These are phyloP conservation scores for Sclerodermus sp. DNA, from an alignment of 2,888 invertebrate species.

Conservation along the genomic window DNA sequence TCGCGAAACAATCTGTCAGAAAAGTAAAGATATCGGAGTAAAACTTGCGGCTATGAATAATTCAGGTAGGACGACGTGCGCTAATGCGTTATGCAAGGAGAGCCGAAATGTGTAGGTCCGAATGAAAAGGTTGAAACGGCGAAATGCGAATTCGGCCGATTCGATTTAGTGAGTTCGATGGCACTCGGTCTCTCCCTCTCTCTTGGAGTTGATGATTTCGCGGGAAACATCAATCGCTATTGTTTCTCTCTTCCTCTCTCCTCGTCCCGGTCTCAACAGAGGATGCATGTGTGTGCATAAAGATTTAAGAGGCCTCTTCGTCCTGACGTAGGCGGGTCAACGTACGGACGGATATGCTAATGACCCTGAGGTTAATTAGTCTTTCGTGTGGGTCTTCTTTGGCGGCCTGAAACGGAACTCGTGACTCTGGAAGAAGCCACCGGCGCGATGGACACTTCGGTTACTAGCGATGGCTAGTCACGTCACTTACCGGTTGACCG, in stretches of 20 bases:
- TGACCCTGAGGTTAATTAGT: conserved; percentile 39
- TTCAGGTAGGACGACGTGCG: conserved; percentile 8
- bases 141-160: too few species aligned
- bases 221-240: too few species aligned
- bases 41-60: conserved; percentile 19
- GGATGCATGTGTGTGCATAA: conserved; percentile 32
- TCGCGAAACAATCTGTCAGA: conserved; percentile 16
- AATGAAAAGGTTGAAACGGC: too few species aligned
- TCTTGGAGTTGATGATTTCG: too few species aligned
- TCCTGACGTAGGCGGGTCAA: conserved; percentile 18
- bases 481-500: conserved; percentile 6
- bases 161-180: too few species aligned
- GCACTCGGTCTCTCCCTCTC: too few species aligned
- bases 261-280: too few species aligned
- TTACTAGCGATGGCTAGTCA: too few species aligned
- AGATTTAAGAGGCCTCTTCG: conserved; percentile 25
- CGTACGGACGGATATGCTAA: conserved; percentile 37
- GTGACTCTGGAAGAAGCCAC: conserved; percentile 5
- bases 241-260: too few species aligned
- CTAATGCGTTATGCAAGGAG: neutral
- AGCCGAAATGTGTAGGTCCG: conserved; percentile 8
- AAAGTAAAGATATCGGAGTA: conserved; percentile 12
- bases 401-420: conserved; percentile 5
- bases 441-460: too few species aligned
- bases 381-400: conserved; percentile 21